Percentiles rank a stretch among this genome's conserved stretches.
Conservation (phyloP, 2,113 vertebrate genomes). For the Ornithorhynchus anatinus region DNA sequence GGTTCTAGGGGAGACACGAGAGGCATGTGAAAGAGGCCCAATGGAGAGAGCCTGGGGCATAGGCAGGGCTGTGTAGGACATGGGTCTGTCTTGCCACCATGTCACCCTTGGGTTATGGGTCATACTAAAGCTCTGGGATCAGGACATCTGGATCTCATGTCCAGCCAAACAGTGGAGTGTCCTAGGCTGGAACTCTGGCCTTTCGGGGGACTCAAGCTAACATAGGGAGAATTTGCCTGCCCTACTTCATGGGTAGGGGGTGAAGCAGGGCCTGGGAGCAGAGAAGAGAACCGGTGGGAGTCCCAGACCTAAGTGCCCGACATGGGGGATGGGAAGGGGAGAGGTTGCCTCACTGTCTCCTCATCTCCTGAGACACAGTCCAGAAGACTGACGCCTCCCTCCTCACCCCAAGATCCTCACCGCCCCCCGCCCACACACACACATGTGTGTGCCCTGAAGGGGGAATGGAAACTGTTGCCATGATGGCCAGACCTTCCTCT, state of each 20-base stretch:
- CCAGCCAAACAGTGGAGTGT: too few species aligned
- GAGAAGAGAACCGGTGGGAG: not conserved
- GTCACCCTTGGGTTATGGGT: too few species aligned
- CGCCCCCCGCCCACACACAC: not conserved
- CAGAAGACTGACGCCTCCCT: too few species aligned
- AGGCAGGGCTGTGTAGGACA: not conserved
- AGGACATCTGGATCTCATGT: not conserved
- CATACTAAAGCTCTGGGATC: too few species aligned
- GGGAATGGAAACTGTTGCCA: not conserved
- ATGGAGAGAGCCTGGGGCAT: not conserved
- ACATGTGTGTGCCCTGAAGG: not conserved
- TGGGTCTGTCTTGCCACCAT: not conserved
- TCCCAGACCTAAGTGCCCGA: not conserved
- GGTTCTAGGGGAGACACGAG: slow-evolving; percentile 79
- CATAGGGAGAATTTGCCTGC: too few species aligned
- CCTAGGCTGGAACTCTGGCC: too few species aligned
- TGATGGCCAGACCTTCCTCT: slow-evolving; percentile 85
- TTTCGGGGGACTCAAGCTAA: too few species aligned
- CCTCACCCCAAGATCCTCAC: not conserved
- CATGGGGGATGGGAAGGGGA: not conserved
- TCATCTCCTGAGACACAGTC: too few species aligned
- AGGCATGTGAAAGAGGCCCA: not conserved
- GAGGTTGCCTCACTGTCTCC: too few species aligned
- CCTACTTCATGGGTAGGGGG: too few species aligned
- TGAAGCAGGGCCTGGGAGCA: too few species aligned